Conservation (phyloP, 2,888 invertebrate species). For the Hemicrepidius hirtus region DNA sequence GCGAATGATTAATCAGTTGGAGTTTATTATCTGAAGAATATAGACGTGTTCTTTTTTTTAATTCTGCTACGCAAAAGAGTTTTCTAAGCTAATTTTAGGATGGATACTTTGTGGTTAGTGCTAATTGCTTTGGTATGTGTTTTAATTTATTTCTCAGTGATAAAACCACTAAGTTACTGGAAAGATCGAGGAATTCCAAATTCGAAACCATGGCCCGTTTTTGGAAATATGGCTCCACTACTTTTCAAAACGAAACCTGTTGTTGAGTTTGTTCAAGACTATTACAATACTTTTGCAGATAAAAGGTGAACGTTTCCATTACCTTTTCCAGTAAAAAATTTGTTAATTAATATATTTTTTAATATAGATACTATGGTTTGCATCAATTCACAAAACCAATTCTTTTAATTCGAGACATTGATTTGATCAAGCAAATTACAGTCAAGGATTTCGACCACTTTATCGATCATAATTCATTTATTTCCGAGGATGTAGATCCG, state of each 20-base stretch:
- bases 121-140: no score
- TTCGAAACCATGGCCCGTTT: no score
- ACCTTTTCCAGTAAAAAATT: no score
- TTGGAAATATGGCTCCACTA: slow-evolving; percentile 27
- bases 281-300: slow-evolving; percentile 8
- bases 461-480: slow-evolving; percentile 9
- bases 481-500: slow-evolving; percentile 14
- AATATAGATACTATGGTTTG: neutral
- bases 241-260: slow-evolving; percentile 37
- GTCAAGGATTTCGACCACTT: slow-evolving; percentile 26
- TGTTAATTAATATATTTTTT: no score
- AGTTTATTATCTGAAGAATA: no score
- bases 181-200: slow-evolving; percentile 27
- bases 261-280: slow-evolving; percentile 14
- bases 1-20: no score
- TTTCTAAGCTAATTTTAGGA: no score
- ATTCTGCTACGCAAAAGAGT: no score
- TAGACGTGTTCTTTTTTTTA: no score
- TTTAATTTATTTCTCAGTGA: neutral
- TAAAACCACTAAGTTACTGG: slow-evolving; percentile 48
- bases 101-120: no score
- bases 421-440: slow-evolving; percentile 62
- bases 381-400: slow-evolving; percentile 39
- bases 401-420: slow-evolving; percentile 14
- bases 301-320: slow-evolving; percentile 6